Conservation (phyloP, 2,113 vertebrate species). For the Sinocyclocheilus maitianheensis region DNA sequence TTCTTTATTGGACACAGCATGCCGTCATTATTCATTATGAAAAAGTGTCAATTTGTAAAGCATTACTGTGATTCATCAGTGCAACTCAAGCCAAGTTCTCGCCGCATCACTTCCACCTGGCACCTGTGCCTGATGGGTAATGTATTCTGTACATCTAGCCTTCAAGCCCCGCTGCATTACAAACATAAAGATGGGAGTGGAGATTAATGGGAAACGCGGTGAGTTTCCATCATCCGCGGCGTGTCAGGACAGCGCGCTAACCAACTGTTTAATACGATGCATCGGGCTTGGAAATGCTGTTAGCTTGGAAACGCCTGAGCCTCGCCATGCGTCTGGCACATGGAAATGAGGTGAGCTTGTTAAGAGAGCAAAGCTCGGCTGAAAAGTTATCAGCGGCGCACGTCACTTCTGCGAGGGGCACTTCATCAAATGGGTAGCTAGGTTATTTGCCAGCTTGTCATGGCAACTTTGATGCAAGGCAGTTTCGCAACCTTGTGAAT, state of each 20-base stretch:
- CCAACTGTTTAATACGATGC: constrained; percentile 60
- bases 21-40: not conserved
- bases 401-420: constrained; percentile 53
- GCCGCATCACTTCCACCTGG: constrained; percentile 10
- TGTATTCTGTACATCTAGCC: constrained; percentile 54
- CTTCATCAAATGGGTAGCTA: constrained; percentile 60
- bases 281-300: constrained; percentile 66
- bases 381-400: constrained; percentile 55
- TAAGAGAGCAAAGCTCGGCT: constrained; percentile 52
- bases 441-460: constrained; percentile 57
- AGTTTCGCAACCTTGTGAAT: constrained; percentile 2
- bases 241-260: constrained; percentile 56
- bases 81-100: not conserved
- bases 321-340: constrained; percentile 49
- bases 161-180: constrained; percentile 47
- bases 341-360: constrained; percentile 61
- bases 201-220: constrained; percentile 60
- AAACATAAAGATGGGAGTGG: constrained; percentile 57
- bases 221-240: constrained; percentile 60
- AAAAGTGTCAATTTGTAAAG: constrained; percentile 18
- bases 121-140: constrained; percentile 36
- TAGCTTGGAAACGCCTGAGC: constrained; percentile 16
- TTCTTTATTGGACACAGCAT: not conserved
- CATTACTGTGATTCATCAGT: not conserved
- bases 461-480: constrained; percentile 24